phyloP scores from a whole-genome alignment of 2,888 invertebrate species.

The Griposia aprilina region DNA sequence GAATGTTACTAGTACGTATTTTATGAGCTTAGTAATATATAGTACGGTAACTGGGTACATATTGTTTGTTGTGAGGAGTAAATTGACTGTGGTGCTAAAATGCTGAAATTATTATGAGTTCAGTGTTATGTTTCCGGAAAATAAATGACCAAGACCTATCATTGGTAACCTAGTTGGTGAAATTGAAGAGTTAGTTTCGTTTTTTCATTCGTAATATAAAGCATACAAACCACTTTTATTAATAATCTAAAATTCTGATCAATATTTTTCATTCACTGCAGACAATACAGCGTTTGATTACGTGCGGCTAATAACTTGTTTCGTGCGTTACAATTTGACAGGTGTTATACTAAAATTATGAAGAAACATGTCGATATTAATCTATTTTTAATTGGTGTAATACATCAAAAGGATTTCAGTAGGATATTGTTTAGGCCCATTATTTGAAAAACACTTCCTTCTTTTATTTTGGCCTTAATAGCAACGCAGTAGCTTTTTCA shows the following conservation, averaged over 20 bases:
- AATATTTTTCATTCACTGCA: not conserved
- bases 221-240: not conserved
- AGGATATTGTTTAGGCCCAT: slow-evolving; percentile 23
- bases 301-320: slow-evolving; percentile 37
- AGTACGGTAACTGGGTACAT: slow-evolving; percentile 35
- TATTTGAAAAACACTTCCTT: not conserved
- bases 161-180: not conserved
- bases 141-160: not conserved
- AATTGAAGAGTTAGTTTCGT: not conserved
- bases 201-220: not conserved
- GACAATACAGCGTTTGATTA: slow-evolving; percentile 26
- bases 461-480: slow-evolving; percentile 25
- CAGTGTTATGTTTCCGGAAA: not conserved
- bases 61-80: slow-evolving; percentile 29
- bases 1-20: slow-evolving; percentile 52
- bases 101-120: slow-evolving; percentile 18
- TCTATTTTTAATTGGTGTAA: slow-evolving; percentile 60
- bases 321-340: slow-evolving; percentile 60
- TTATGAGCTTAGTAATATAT: slow-evolving; percentile 61
- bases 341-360: slow-evolving; percentile 58
- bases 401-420: slow-evolving; percentile 37
- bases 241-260: not conserved
- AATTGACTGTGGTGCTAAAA: slow-evolving; percentile 54
- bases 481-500: slow-evolving; percentile 4
- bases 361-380: slow-evolving; percentile 51